Conservation (phyloP, 2,113 vertebrate species). For the Oncorhynchus tshawytscha region DNA sequence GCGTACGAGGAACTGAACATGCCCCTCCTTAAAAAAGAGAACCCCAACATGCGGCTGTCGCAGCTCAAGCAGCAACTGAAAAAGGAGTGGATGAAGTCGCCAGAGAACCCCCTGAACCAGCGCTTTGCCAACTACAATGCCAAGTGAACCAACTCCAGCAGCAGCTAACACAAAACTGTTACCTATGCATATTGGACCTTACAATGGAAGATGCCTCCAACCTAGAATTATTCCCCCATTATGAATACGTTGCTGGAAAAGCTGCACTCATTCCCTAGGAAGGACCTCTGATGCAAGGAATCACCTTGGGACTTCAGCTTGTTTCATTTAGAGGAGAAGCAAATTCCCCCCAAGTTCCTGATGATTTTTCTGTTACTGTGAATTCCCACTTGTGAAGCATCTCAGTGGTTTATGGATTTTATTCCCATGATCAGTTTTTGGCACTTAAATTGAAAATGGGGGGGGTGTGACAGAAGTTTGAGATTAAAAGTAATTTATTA, state of each 20-base stretch:
- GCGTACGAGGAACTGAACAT: constrained; percentile 84
- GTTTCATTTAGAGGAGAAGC: constrained; percentile 31
- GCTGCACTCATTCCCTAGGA: not conserved
- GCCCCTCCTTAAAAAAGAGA: constrained; percentile 84
- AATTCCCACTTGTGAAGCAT: too few relatives aligned
- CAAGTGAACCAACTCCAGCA: constrained; percentile 70
- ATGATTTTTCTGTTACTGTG: too few relatives aligned
- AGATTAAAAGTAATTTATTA: constrained; percentile 53
- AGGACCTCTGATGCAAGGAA: constrained; percentile 22
- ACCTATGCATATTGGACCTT: constrained; percentile 35
- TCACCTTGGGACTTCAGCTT: constrained; percentile 5
- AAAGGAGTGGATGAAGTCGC: constrained; percentile 91
- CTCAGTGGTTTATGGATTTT: too few relatives aligned
- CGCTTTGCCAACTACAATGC: constrained; percentile 80
- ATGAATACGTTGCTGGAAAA: constrained; percentile 5
- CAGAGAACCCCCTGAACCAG: constrained; percentile 97
- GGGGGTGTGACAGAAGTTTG: too few relatives aligned
- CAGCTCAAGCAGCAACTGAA: constrained; percentile 91
- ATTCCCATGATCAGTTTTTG: constrained; percentile 9
- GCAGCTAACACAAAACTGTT: constrained; percentile 31
- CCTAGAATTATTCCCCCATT: constrained; percentile 19
- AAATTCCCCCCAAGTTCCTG: too few relatives aligned
- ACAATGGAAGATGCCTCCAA: not conserved
- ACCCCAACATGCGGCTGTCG: constrained; percentile 94
- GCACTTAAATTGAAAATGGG: constrained; percentile 10